Conservation (phyloP, 2,888 invertebrate species). For the Pandemis corylana region DNA sequence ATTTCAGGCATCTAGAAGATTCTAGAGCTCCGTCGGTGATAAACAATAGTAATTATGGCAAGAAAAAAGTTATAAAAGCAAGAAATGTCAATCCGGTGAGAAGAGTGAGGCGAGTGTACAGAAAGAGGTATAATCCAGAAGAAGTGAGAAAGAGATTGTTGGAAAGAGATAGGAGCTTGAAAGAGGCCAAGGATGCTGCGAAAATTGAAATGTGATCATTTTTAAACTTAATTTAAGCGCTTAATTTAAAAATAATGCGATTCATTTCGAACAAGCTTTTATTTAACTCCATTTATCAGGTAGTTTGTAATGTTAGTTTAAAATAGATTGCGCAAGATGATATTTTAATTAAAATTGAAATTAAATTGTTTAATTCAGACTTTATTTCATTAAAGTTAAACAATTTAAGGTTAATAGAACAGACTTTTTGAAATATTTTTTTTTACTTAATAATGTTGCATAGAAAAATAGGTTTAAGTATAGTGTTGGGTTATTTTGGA, state of each 20-base stretch:
- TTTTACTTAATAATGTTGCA: too few relatives aligned
- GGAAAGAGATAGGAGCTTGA: constrained; percentile 71
- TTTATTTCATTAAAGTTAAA: too few relatives aligned
- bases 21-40: constrained; percentile 60
- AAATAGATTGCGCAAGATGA: neutral
- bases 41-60: constrained; percentile 58
- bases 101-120: constrained; percentile 76
- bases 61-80: constrained; percentile 66
- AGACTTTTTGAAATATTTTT: too few relatives aligned
- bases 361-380: too few relatives aligned
- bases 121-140: constrained; percentile 79
- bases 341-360: too few relatives aligned
- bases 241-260: neutral
- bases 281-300: neutral
- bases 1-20: constrained; percentile 55
- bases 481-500: neutral
- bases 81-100: constrained; percentile 74
- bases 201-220: constrained; percentile 18
- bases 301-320: neutral
- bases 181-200: constrained; percentile 47
- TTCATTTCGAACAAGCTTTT: neutral
- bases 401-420: too few relatives aligned
- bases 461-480: too few relatives aligned
- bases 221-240: neutral
- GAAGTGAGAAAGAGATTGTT: constrained; percentile 80